These are phyloP conservation scores for Acipenser ruthenus DNA, from an alignment of 2,797 vertebrate genomes.

Conservation along the genomic window DNA sequence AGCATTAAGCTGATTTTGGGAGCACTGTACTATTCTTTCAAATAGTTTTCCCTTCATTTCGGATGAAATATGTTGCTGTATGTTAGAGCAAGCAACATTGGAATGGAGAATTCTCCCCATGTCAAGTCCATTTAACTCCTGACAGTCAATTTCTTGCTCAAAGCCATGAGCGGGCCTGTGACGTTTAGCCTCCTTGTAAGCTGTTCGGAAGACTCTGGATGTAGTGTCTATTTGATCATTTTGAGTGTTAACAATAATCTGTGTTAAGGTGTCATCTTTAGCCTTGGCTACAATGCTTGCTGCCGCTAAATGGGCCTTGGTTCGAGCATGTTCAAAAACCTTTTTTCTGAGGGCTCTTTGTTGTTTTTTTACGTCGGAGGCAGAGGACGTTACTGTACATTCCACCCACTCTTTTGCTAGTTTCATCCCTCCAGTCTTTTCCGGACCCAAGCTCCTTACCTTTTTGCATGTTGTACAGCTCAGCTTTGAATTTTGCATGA, in stretches of 20 bases:
- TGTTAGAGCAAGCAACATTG: slow-evolving; percentile 17
- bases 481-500: too few relatives aligned
- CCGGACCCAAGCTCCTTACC: too few relatives aligned
- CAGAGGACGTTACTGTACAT: too few relatives aligned
- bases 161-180: slow-evolving; percentile 12
- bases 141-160: slow-evolving; percentile 17
- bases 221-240: slow-evolving; percentile 13
- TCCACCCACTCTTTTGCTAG: too few relatives aligned
- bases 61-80: slow-evolving; percentile 14
- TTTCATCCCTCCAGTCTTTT: too few relatives aligned
- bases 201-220: slow-evolving; percentile 8
- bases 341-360: too few relatives aligned
- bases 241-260: slow-evolving; percentile 7
- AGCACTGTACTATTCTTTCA: slow-evolving; percentile 14
- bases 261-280: slow-evolving; percentile 10
- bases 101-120: slow-evolving; percentile 18
- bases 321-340: slow-evolving; percentile 5
- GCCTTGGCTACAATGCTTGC: slow-evolving; percentile 3
- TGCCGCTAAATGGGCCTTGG: slow-evolving; percentile 11
- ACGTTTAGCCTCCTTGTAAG: slow-evolving; percentile 16
- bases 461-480: too few relatives aligned
- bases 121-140: slow-evolving; percentile 19
- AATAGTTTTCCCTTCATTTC: slow-evolving; percentile 11
- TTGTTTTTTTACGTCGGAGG: too few relatives aligned
- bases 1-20: slow-evolving; percentile 15